phyloP scores from a whole-genome alignment of 2,113 vertebrate species.

The Centropus bengalensis region DNA sequence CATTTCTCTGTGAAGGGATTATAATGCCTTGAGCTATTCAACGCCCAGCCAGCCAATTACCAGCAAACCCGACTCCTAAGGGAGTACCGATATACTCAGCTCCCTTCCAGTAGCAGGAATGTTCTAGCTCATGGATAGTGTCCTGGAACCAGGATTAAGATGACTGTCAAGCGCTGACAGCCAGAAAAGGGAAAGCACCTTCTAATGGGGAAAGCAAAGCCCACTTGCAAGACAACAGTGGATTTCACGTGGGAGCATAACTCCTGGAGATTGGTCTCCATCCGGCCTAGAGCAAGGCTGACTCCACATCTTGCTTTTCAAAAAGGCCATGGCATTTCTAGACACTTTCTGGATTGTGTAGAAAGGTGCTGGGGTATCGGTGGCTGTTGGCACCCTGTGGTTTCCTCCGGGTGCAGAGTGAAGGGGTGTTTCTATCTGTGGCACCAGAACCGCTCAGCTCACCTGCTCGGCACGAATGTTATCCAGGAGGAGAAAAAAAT shows the following conservation, averaged over 20 bases:
- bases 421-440: background rate
- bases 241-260: background rate
- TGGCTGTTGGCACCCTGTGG: background rate
- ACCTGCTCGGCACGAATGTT: conserved; percentile 93
- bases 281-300: background rate
- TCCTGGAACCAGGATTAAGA: background rate
- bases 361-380: background rate
- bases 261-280: background rate
- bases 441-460: background rate
- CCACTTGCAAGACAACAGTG: background rate
- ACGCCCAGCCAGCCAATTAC: background rate
- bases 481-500: conserved; percentile 91
- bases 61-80: background rate
- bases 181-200: background rate
- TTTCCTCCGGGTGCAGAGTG: background rate
- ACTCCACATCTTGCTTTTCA: background rate
- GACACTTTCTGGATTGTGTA: background rate
- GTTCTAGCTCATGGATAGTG: background rate
- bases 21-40: background rate
- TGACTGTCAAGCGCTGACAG: background rate
- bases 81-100: background rate
- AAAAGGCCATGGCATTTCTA: background rate
- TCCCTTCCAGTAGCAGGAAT: background rate
- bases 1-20: background rate
- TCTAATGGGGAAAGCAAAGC: background rate